A percentile compares a stretch with the other conserved stretches of the same genome.
Evolutionary conservation across 2,797 vertebrate species (phyloP).

Genomic region (Chelonia mydas): DNA sequence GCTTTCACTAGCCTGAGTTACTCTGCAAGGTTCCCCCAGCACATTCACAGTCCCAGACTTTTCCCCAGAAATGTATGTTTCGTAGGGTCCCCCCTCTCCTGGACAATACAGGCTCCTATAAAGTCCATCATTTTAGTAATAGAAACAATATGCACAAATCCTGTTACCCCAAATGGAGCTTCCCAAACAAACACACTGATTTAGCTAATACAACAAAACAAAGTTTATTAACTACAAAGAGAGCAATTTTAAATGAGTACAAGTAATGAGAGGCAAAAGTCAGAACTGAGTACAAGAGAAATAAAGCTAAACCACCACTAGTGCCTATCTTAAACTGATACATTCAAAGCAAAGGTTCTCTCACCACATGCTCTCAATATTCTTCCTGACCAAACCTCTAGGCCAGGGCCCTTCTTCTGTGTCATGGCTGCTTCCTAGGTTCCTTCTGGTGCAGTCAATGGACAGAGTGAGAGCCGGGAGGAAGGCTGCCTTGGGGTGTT

Average conservation of each 20-base stretch:
- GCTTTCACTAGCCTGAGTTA: no score
- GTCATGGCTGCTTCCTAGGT: not conserved
- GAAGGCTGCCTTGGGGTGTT: no score
- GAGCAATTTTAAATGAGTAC: not conserved
- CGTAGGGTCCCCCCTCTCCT: no score
- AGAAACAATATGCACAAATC: no score
- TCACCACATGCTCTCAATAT: not conserved
- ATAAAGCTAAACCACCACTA: not conserved
- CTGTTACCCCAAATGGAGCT: no score
- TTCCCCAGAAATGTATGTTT: no score
- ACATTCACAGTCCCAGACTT: no score
- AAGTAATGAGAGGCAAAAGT: not conserved
- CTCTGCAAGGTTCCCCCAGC: no score
- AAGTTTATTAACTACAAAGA: not conserved
- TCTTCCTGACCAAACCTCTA: not conserved
- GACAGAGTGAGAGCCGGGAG: no score
- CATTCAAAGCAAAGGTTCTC: not conserved
- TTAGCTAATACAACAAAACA: not conserved
- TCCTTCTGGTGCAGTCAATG: not conserved
- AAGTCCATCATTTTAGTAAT: no score
- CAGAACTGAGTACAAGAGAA: not conserved
- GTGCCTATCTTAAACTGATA: not conserved
- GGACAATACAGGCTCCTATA: no score
- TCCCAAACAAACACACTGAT: no score
- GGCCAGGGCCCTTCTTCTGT: not conserved